A percentile compares a stretch with the other conserved stretches of the same genome.
phyloP scores from a whole-genome alignment of 2,888 invertebrate genomes.

The Apamea monoglypha region DNA sequence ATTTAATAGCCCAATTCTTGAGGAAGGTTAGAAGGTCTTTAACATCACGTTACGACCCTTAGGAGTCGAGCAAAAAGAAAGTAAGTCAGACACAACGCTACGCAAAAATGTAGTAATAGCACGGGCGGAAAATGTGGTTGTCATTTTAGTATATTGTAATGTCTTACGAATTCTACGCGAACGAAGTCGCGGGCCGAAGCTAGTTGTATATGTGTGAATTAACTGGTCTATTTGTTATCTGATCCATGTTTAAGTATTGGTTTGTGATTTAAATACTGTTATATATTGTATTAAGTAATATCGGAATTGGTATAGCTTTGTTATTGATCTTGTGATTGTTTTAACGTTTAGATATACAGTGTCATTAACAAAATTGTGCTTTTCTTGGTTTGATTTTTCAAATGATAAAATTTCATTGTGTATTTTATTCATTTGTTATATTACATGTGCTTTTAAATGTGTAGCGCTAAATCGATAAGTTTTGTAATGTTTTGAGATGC shows the following conservation, averaged over 20 bases:
- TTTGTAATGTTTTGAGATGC: not conserved
- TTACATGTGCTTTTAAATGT: not conserved
- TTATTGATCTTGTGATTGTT: constrained; percentile 17
- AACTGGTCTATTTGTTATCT: constrained; percentile 40
- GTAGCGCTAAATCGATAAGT: not conserved
- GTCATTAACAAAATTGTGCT: not conserved
- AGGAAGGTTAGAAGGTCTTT: too few relatives aligned
- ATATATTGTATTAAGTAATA: constrained; percentile 6
- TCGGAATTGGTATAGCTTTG: not conserved
- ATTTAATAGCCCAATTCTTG: too few relatives aligned
- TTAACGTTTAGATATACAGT: not conserved
- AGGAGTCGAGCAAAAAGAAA: too few relatives aligned
- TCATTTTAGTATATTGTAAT: too few relatives aligned
- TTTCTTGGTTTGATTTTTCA: not conserved
- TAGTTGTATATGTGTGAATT: constrained; percentile 31
- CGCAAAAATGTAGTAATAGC: too few relatives aligned
- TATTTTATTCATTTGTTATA: not conserved
- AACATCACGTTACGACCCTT: too few relatives aligned
- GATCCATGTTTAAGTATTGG: constrained; percentile 36
- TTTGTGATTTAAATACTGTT: constrained; percentile 2
- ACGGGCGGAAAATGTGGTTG: too few relatives aligned
- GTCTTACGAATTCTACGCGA: too few relatives aligned
- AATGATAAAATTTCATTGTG: not conserved
- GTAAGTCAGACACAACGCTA: too few relatives aligned
- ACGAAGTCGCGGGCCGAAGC: too few relatives aligned